Percentiles rank a stretch among this genome's conserved stretches.
Evolutionary conservation across 2,797 vertebrate genomes (phyloP).

Genomic region (Orestias chungarensis): DNA sequence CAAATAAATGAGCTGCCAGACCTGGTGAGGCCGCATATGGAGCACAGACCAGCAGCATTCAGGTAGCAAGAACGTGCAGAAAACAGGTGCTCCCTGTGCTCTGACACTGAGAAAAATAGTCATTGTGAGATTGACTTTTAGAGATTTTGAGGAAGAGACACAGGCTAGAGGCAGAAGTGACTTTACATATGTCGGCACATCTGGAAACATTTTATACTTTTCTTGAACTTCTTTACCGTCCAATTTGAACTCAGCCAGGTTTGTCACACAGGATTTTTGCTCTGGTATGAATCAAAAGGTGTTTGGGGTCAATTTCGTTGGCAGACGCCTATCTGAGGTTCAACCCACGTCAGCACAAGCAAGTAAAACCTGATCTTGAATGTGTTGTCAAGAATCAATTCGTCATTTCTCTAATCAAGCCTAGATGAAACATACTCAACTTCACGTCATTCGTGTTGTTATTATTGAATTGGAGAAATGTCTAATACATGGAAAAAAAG

Average conservation of each 20-base stretch:
- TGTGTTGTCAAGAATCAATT: too few species aligned
- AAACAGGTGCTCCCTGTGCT: conserved; percentile 36
- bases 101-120: conserved; percentile 6
- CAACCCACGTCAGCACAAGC: neutral
- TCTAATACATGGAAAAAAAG: neutral
- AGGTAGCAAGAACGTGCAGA: conserved; percentile 49
- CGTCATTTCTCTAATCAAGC: too few species aligned
- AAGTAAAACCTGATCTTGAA: neutral
- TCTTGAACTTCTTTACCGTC: conserved; percentile 33
- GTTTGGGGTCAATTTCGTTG: neutral
- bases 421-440: too few species aligned
- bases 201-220: conserved; percentile 63
- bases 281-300: neutral
- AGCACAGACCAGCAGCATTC: conserved; percentile 37
- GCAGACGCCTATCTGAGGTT: neutral
- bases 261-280: neutral
- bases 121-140: neutral
- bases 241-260: conserved; percentile 10
- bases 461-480: neutral
- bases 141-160: neutral
- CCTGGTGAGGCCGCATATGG: conserved; percentile 42
- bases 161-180: neutral
- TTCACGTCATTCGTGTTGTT: neutral
- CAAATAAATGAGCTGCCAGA: conserved; percentile 15
- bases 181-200: conserved; percentile 37